Conservation (phyloP, 1,140 invertebrate genomes). For the Trachymyrmex septentrionalis region DNA sequence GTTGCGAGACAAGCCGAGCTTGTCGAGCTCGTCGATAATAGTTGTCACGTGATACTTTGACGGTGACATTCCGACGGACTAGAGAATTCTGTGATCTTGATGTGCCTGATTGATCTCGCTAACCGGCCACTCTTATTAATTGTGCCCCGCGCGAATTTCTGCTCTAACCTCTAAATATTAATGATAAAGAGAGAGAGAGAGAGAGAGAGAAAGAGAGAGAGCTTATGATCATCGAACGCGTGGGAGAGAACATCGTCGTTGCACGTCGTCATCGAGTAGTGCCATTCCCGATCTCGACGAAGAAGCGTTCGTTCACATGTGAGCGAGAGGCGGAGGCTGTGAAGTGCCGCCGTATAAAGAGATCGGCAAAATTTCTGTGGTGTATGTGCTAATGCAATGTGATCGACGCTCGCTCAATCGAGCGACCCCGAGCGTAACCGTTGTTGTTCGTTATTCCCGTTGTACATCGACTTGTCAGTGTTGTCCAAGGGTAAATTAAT, state of each 20-base stretch:
- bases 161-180: conserved; percentile 12
- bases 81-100: conserved; percentile 74
- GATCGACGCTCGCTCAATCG: conserved; percentile 40
- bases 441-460: conserved; percentile 62
- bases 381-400: conserved; percentile 30
- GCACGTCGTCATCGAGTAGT: conserved; percentile 32
- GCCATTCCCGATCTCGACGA: conserved; percentile 48
- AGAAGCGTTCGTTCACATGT: conserved; percentile 7
- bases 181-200: not conserved
- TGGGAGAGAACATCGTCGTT: conserved; percentile 5
- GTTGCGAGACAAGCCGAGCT: conserved; percentile 5
- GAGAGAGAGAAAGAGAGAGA: not conserved
- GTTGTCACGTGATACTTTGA: conserved; percentile 39
- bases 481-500: conserved; percentile 36
- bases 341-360: conserved; percentile 24
- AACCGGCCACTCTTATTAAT: conserved; percentile 2
- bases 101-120: conserved; percentile 72
- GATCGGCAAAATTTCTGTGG: conserved; percentile 39
- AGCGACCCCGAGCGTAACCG: conserved; percentile 27
- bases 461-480: conserved; percentile 24
- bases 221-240: conserved; percentile 12
- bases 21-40: not conserved
- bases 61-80: conserved; percentile 64
- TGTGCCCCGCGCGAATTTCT: conserved; percentile 37
- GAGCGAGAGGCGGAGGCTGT: conserved; percentile 17